Evolutionary conservation across 2,113 vertebrate species (phyloP).

Genomic region (Saimiri boliviensis): DNA sequence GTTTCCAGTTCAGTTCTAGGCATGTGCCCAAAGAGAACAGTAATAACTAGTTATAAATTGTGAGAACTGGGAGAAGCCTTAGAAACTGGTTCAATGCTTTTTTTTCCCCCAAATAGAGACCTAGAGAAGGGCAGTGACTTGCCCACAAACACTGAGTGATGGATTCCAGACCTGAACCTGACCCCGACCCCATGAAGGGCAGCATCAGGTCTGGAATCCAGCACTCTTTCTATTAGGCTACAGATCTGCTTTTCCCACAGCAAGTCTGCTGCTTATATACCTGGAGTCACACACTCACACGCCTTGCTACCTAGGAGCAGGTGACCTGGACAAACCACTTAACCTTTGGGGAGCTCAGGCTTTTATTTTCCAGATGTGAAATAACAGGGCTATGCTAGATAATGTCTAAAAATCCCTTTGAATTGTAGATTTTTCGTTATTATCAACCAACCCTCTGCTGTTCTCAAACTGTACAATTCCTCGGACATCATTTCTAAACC

Average conservation of each 20-base stretch:
- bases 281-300: background rate
- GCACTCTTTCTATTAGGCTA: background rate
- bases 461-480: background rate
- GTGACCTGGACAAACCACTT: background rate
- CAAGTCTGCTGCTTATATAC: background rate
- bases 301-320: background rate
- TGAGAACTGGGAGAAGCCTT: background rate
- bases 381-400: background rate
- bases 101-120: background rate
- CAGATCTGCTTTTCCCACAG: background rate
- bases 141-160: background rate
- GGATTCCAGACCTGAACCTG: too few relatives aligned
- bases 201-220: background rate
- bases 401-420: background rate
- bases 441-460: background rate
- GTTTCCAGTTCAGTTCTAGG: slow-evolving; percentile 57
- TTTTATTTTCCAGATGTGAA: background rate
- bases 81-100: background rate
- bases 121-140: background rate
- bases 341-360: background rate
- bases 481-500: background rate
- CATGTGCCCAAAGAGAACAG: slow-evolving; percentile 22
- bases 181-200: too few relatives aligned
- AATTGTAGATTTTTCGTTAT: background rate
- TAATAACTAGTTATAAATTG: slow-evolving; percentile 18